phyloP scores from a whole-genome alignment of 2,888 invertebrate species.

The Microctonus brassicae region DNA sequence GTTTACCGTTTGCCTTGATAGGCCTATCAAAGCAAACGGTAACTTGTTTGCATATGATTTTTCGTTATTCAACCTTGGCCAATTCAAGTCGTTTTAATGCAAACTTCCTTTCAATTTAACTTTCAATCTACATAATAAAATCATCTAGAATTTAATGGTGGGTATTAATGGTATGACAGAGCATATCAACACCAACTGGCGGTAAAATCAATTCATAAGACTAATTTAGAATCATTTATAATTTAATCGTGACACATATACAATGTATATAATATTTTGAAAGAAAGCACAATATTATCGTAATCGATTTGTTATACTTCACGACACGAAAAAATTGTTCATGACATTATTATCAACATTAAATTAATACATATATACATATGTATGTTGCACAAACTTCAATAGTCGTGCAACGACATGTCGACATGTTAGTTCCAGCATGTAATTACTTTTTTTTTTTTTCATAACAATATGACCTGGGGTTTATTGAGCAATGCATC shows the following conservation, averaged over 20 bases:
- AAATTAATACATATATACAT: too few relatives aligned
- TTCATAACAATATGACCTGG: background rate
- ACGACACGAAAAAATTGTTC: background rate
- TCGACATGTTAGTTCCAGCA: constrained; percentile 3
- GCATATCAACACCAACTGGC: background rate
- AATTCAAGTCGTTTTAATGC: background rate
- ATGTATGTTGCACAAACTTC: too few relatives aligned
- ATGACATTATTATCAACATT: background rate
- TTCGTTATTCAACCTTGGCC: constrained; percentile 34
- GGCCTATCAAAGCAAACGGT: too few relatives aligned
- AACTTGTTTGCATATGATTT: background rate
- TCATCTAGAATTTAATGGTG: background rate
- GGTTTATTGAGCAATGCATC: constrained; percentile 2
- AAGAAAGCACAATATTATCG: constrained; percentile 24
- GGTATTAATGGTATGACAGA: too few relatives aligned
- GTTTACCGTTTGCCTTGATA: too few relatives aligned
- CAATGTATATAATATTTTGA: constrained; percentile 6
- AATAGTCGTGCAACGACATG: background rate
- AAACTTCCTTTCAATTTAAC: background rate
- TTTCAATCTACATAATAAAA: background rate
- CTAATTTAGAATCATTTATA: too few relatives aligned
- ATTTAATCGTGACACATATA: constrained; percentile 14
- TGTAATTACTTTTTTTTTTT: background rate
- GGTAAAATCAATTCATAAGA: too few relatives aligned
- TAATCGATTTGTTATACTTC: background rate